phyloP scores from a whole-genome alignment of 2,797 vertebrate genomes.

The Amblyopsis hoosieri region DNA sequence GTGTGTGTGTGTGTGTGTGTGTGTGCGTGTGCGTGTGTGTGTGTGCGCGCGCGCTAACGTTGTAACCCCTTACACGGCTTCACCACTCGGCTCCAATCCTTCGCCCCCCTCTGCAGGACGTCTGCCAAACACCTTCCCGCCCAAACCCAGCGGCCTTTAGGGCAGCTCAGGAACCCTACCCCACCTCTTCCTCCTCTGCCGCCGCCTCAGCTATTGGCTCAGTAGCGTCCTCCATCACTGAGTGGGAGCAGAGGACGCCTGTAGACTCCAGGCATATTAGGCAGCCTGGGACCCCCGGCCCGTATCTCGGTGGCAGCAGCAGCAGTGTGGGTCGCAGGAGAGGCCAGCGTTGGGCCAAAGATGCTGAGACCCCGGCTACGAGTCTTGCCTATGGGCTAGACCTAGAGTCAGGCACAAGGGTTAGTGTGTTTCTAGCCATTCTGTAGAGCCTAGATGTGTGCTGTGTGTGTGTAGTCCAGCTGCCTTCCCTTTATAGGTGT shows the following conservation, averaged over 20 bases:
- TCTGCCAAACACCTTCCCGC: conserved; percentile 52
- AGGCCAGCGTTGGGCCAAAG: conserved; percentile 80
- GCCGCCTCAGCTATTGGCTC: conserved; percentile 82
- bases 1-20: conserved; percentile 39
- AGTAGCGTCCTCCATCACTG: conserved; percentile 90
- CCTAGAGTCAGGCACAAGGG: conserved; percentile 85
- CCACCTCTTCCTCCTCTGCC: conserved; percentile 17
- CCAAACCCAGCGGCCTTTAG: conserved; percentile 59
- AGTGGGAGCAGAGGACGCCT: conserved; percentile 91
- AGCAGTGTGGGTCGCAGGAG: conserved; percentile 75
- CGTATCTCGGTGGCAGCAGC: conserved; percentile 34
- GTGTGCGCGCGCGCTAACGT: too few relatives aligned
- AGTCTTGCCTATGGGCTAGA: conserved; percentile 75
- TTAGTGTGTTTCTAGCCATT: conserved; percentile 78
- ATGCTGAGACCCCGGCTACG: conserved; percentile 65
- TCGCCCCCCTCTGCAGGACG: conserved; percentile 65
- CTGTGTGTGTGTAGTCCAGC: conserved; percentile 9
- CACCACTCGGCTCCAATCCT: conserved; percentile 66
- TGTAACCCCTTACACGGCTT: conserved; percentile 50
- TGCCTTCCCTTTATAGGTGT: neutral
- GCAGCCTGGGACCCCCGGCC: conserved; percentile 60
- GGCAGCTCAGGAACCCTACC: conserved; percentile 79
- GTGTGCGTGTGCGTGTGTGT: too few relatives aligned
- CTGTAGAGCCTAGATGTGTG: conserved; percentile 16
- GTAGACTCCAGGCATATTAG: conserved; percentile 70